Evolutionary conservation across 2,888 invertebrate genomes (phyloP).

Genomic region (Napeogenes inachia): DNA sequence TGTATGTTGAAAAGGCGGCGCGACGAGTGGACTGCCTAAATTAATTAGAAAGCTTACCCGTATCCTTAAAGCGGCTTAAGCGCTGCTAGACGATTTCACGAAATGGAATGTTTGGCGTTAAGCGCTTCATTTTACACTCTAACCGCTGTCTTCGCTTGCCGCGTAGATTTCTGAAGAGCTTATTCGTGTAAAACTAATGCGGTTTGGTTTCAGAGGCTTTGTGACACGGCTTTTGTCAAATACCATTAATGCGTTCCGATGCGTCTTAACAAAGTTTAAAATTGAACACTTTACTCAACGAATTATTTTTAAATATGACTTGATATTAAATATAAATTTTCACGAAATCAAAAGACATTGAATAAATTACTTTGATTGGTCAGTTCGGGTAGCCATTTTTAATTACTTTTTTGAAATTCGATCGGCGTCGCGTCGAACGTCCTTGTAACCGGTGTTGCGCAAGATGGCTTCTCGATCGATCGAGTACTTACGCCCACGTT

Average conservation of each 20-base stretch:
- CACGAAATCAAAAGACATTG: not conserved
- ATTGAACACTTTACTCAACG: constrained; percentile 1
- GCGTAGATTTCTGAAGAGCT: constrained; percentile 65
- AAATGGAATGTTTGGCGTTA: constrained; percentile 28
- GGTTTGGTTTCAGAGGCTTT: constrained; percentile 58
- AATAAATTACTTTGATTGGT: constrained; percentile 3
- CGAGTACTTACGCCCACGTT: constrained; percentile 62
- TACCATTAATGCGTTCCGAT: constrained; percentile 30
- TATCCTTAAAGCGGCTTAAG: constrained; percentile 51
- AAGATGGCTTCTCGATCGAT: constrained; percentile 73
- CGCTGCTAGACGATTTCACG: constrained; percentile 47
- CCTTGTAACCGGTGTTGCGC: constrained; percentile 53
- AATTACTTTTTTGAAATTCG: constrained; percentile 28
- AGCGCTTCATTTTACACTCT: constrained; percentile 51
- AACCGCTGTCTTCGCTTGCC: constrained; percentile 54
- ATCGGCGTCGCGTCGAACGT: constrained; percentile 29
- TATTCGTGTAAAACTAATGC: constrained; percentile 70
- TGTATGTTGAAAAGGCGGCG: constrained; percentile 53
- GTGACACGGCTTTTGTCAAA: constrained; percentile 44
- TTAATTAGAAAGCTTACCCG: constrained; percentile 65
- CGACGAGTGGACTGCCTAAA: constrained; percentile 69
- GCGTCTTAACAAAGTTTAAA: constrained; percentile 5
- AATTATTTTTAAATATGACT: not conserved
- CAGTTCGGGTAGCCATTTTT: constrained; percentile 18
- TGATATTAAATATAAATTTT: not conserved